These are phyloP conservation scores for Mustela lutreola DNA, from an alignment of 2,113 vertebrate species.

Conservation along the genomic window DNA sequence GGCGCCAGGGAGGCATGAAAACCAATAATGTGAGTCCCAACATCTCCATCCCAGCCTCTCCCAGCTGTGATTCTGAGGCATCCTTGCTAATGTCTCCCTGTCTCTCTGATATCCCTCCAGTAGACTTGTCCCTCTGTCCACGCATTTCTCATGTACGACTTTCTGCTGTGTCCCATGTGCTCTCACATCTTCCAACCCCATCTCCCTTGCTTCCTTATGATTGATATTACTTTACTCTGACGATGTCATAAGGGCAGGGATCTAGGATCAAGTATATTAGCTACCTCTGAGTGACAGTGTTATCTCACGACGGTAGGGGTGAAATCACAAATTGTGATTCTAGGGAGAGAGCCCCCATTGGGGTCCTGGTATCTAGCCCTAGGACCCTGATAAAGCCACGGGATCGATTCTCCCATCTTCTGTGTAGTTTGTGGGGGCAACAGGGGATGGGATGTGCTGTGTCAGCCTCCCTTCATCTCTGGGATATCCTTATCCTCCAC, in stretches of 20 bases:
- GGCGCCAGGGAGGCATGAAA: conserved; percentile 88
- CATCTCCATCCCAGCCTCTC: neutral
- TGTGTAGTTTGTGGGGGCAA: neutral
- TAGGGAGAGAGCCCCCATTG: neutral
- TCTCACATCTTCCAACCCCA: neutral
- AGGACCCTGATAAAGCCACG: neutral
- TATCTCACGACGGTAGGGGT: neutral
- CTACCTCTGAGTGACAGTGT: neutral
- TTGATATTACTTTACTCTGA: neutral
- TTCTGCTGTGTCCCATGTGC: neutral
- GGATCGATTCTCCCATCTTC: neutral
- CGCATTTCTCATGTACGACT: neutral
- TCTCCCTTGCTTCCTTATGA: neutral
- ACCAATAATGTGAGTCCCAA: conserved; percentile 91
- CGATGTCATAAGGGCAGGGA: neutral
- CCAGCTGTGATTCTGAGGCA: neutral
- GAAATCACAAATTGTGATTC: neutral
- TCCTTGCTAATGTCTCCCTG: neutral
- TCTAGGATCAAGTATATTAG: neutral
- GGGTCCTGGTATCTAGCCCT: neutral
- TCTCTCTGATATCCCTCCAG: neutral
- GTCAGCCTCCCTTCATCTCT: neutral
- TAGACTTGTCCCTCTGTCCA: neutral
- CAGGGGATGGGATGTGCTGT: neutral
- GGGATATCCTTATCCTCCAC: neutral